Base-by-base conservation (phyloP, 1,140 invertebrate species). In the Pentalonia nigronervosa region DNA sequence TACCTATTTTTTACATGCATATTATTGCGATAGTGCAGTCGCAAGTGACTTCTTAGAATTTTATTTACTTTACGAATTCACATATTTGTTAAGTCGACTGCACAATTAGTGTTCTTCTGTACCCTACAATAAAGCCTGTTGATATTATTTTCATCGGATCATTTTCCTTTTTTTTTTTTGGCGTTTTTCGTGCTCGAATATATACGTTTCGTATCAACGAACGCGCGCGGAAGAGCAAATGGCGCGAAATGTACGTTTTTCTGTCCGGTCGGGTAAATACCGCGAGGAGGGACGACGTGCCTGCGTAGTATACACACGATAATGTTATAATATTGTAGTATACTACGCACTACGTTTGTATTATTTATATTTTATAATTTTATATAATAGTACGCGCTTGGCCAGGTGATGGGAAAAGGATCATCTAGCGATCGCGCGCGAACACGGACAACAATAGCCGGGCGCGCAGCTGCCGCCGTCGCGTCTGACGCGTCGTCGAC, bases 391-490 rank as follows among this genome's bases (percentile, higher is more conserved):
- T 48, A 48, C 88, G 25, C 34, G 21, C 88, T 50, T 23, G 88
- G 88, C 88, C 88, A 89, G 88, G 88, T 89, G 88, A 53, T 89
- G 88, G 88, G 50, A 89, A 89, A 89, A 89, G 88, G 88, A 89
- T 56, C 88, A 89, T 89, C 88, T 56, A 56, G 88, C 88, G 88
- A 89, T 89, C 89, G 89, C 89, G 89, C 89, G 89, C 89, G 36
- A 90, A 90, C 87, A 6, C 87, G 23, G 36, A 89, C 23, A 87
- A 89, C 87, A 89, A 89, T 89, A 89, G 87, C n/a, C n/a, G 45
- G 17, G 87, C 87, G 8, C 87, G 36, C 89, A 41, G 89, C 36
- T 14, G 89, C 47, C 36, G 91, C 81, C 76, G 91, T 84, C 47
- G 90, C 45, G 90, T 50, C 81, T 30, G 81, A 93, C 91, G 81